phyloP scores from a whole-genome alignment of 2,113 vertebrate species.

The Phyllostomus hastatus region DNA sequence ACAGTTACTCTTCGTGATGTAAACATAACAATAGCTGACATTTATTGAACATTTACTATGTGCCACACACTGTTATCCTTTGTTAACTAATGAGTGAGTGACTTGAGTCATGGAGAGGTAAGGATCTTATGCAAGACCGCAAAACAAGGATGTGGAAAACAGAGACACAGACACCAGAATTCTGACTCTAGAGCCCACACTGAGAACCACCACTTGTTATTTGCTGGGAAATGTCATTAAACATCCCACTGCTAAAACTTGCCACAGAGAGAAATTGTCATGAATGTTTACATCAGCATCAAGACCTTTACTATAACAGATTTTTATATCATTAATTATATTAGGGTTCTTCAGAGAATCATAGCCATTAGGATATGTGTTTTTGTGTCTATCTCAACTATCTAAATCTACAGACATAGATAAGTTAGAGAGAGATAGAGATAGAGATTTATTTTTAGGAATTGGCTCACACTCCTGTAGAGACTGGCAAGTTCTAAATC shows the following conservation, averaged over 20 bases:
- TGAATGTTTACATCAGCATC: neutral
- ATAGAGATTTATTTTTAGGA: neutral
- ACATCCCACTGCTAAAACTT: neutral
- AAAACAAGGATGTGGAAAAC: neutral
- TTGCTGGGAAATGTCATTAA: neutral
- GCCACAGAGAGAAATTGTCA: neutral
- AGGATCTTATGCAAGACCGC: neutral
- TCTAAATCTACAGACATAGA: neutral
- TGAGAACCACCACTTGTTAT: neutral
- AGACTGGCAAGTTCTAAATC: neutral
- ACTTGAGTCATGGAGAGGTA: neutral
- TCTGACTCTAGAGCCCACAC: neutral
- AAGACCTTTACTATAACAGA: neutral
- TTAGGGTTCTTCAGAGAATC: neutral
- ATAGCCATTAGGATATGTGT: neutral
- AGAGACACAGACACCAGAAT: neutral
- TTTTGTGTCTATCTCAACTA: neutral
- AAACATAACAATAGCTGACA: neutral
- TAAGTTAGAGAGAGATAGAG: neutral
- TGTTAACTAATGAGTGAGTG: neutral
- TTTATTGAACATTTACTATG: neutral
- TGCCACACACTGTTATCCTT: neutral
- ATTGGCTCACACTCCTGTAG: neutral
- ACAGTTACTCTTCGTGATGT: neutral
- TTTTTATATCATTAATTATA: neutral